A percentile compares a stretch with the other conserved stretches of the same genome.
phyloP scores from a whole-genome alignment of 2,888 invertebrate genomes.

The Heliconius aoede region DNA sequence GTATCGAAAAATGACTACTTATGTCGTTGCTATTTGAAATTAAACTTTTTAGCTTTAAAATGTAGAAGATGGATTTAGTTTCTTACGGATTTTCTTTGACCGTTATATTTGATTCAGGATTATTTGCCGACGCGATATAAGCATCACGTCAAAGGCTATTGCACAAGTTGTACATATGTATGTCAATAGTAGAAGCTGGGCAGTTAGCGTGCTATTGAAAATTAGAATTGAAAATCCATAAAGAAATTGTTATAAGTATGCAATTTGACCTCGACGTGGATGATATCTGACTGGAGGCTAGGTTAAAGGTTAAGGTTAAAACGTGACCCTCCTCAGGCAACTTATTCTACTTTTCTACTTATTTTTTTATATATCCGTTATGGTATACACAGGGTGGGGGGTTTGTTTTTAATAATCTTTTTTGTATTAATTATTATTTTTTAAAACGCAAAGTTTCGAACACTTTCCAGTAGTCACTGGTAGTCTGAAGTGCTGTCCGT shows the following conservation, averaged over 20 bases:
- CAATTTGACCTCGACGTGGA: no score
- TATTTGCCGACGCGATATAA: constrained; percentile 7
- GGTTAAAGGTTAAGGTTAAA: no score
- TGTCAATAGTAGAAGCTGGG: neutral
- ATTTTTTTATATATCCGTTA: no score
- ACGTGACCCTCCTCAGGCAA: no score
- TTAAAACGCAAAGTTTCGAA: no score
- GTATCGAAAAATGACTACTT: neutral
- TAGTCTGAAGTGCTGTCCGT: no score
- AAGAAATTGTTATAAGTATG: neutral
- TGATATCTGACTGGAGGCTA: no score
- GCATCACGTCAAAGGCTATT: neutral
- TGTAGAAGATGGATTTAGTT: neutral
- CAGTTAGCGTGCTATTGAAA: neutral
- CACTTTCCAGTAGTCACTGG: no score
- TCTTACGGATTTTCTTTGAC: neutral
- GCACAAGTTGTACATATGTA: constrained; percentile 9
- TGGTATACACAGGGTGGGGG: no score
- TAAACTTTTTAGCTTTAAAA: neutral
- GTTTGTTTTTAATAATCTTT: no score
- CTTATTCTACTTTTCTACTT: no score
- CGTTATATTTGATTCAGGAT: constrained; percentile 1
- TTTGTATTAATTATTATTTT: no score
- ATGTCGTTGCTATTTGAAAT: neutral
- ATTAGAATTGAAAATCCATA: neutral